Percentiles rank a stretch among this genome's conserved stretches.
phyloP scores from a whole-genome alignment of 1,140 invertebrate genomes.

The Heliconius himera region DNA sequence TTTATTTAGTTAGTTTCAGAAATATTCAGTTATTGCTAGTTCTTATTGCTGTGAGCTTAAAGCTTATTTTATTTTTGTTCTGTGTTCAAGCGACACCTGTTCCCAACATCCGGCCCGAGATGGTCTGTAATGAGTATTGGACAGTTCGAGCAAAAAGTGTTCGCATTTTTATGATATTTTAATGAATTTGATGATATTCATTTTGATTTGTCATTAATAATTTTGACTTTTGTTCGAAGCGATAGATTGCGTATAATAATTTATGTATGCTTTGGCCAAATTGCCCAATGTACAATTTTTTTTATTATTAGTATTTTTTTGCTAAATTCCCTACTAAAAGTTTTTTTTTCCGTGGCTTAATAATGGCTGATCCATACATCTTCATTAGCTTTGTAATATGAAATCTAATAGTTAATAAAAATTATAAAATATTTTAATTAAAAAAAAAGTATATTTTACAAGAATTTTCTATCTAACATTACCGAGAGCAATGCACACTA shows the following conservation, averaged over 20 bases:
- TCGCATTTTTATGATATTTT: constrained; percentile 13
- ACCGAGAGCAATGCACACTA: constrained; percentile 44
- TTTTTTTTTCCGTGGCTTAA: no score
- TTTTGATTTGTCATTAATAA: not conserved
- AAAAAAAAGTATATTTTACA: not conserved
- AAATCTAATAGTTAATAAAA: no score
- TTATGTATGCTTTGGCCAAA: no score
- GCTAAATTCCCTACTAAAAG: no score
- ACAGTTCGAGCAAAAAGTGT: constrained; percentile 36
- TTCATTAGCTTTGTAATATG: no score
- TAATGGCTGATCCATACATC: no score
- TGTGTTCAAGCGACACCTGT: constrained; percentile 60
- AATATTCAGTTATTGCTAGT: constrained; percentile 18
- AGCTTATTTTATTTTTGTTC: constrained; percentile 32
- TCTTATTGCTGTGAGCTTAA: constrained; percentile 29
- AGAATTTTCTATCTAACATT: constrained; percentile 25
- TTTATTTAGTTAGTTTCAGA: not conserved
- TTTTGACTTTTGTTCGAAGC: not conserved
- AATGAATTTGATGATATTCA: not conserved
- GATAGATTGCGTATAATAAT: not conserved
- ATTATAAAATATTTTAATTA: not conserved
- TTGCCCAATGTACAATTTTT: no score
- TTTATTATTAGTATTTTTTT: no score
- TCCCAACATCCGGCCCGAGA: constrained; percentile 58
- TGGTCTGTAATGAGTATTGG: constrained; percentile 53